These are phyloP conservation scores for Helogale parvula DNA, from an alignment of 2,113 vertebrate genomes.

Conservation along the genomic window DNA sequence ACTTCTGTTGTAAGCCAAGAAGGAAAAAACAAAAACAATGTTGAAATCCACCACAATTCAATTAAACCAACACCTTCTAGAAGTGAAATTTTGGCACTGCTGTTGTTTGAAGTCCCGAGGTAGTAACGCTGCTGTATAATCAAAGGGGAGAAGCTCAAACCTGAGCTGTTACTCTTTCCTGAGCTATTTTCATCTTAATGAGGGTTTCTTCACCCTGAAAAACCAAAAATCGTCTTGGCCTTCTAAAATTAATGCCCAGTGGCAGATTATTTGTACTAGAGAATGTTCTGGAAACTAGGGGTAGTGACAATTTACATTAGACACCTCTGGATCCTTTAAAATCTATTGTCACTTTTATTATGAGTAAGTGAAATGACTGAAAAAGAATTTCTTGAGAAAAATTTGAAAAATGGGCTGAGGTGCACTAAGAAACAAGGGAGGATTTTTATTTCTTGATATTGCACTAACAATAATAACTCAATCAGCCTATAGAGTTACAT, in stretches of 20 bases:
- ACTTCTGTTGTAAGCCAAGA: neutral
- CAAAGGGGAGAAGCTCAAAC: neutral
- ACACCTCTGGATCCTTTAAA: neutral
- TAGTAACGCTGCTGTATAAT: neutral
- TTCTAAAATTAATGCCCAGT: neutral
- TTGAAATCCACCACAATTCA: neutral
- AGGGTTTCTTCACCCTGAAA: neutral
- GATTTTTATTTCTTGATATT: conserved; percentile 38
- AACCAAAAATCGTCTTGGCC: neutral
- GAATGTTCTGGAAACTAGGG: neutral
- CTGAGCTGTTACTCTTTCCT: neutral
- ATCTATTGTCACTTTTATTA: neutral
- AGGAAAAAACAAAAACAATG: neutral
- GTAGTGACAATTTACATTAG: neutral
- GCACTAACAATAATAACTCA: neutral
- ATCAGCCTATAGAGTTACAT: neutral
- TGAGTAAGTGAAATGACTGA: neutral
- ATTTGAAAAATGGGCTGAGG: neutral
- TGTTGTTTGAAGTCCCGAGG: neutral
- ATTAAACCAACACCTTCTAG: neutral
- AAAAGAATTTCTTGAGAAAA: neutral
- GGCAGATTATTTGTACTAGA: neutral
- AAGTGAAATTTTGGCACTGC: neutral
- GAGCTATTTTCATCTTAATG: neutral
- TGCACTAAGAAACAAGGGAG: neutral